Conservation (phyloP, 2,797 vertebrate genomes). For the Steatocranus sp. region DNA sequence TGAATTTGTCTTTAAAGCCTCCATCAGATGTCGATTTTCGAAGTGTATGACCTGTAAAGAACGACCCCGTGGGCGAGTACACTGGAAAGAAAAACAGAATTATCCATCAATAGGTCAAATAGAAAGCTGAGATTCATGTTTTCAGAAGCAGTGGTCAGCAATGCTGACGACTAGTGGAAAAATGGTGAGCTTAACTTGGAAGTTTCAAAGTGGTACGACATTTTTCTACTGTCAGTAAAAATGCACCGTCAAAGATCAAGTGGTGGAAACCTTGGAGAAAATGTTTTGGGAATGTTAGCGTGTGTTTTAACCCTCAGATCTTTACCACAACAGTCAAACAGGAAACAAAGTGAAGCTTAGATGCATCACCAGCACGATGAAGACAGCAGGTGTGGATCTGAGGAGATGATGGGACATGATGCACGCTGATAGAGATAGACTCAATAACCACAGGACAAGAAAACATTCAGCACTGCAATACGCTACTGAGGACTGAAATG, state of each 20-base stretch:
- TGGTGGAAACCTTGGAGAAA: neutral
- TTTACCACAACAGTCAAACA: neutral
- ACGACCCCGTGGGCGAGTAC: neutral
- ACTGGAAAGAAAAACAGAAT: neutral
- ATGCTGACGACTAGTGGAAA: neutral
- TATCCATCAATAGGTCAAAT: neutral
- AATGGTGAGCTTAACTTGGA: neutral
- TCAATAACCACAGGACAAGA: neutral
- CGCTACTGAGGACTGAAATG: neutral
- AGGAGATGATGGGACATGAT: neutral
- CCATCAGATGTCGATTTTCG: neutral
- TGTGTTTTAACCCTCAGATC: neutral
- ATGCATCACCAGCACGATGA: neutral
- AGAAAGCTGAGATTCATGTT: neutral
- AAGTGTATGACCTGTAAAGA: neutral
- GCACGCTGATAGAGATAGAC: neutral
- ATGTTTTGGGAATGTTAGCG: neutral
- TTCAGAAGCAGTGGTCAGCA: neutral
- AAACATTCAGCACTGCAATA: neutral
- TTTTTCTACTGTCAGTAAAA: neutral
- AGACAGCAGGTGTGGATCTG: neutral
- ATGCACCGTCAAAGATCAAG: neutral
- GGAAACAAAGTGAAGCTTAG: neutral
- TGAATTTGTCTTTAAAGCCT: neutral
- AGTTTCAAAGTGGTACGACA: neutral